Base-by-base conservation (phyloP, 2,888 invertebrate species). In the Flabesymbios commensalis region DNA sequence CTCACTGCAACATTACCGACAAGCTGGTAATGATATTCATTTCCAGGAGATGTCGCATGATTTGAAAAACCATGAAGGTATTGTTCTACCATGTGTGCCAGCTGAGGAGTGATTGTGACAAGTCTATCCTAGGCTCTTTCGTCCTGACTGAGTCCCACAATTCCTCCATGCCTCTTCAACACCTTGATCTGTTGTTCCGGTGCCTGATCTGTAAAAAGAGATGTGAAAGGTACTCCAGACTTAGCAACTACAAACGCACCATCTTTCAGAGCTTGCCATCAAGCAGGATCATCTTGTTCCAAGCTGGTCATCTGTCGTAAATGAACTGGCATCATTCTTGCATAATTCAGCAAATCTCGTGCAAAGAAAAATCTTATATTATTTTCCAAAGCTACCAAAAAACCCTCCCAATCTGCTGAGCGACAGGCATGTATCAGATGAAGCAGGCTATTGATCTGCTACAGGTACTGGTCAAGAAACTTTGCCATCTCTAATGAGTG, bases 321-420 rank as follows among this genome's bases (percentile, higher is more conserved):
- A 45, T 53, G 53, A 33, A 59, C 52, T 41, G 59, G 59, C 59
- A 53, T 53, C 42, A 59, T 42, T 3, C 59, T 7, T 42, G 53
- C 57, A 61, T 51, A 61, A 39, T 58, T 61, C 29, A 61, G 51
- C 32, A 58, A 51, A 42, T 61, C 57, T 22, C 19, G 57, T n/a
- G 57, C 57, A 51, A 61, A 61, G 51, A 59, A 61, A 41, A 58
- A 61, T 41, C 58, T 61, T 39, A 58, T 61, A 19, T 29, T 33
- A 26, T 58, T 59, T 22, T 61, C 57, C 39, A 58, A 29, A n/a
- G 61, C 31, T 31, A 51, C 32, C 28, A 59, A 26, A 29, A 58
- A 61, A 41, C 57, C 39, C 31, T 61, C 61, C 57, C 48, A 61
- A 42, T 61, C 61, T n/a, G 57, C 57, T 41, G 41, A 32, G 3